Base-by-base conservation (phyloP, 2,113 vertebrate genomes). In the Mus pahari region DNA sequence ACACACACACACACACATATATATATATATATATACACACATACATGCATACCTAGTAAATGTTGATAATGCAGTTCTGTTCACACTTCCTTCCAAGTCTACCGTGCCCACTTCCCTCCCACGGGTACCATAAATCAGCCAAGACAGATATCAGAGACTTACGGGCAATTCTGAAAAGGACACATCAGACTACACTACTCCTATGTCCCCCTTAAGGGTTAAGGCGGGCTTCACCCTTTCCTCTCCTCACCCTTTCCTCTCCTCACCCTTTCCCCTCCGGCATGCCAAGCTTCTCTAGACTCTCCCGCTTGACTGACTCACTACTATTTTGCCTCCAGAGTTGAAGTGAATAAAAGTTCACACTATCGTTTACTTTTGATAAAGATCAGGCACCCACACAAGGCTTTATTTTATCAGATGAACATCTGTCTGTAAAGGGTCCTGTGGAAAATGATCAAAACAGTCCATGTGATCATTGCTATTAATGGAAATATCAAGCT, bases 361-460 rank as follows among this genome's bases (percentile, higher is more conserved):
- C 91, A 33, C 48, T 91, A 70, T 42, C 17, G 58, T 83, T 86
- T 95, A 86, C 68, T 92, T 96, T 89, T 91, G 78, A 96, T 94
- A 82, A 95, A 91, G 53, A 96, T 91, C 90, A 94, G 93, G 22
- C 39, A 92, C 33, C 31, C 36, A 90, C 79, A 96, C 39, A 86
- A 77, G 70, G 20, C 60, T 95, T 92, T 94, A 92, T 71, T 95
- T 94, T 89, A 97, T 79, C 58, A 48, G 64, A 48, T 92, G 55
- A 96, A 92, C 91, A 90, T 77, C 42, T 94, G 55, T 92, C 60
- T 86, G 45, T 62, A 94, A 93, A 94, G 90, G 33, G 28, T 60
- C 84, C 1, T 19, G 39, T 91, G 75, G 81, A 92, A 97, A 96
- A 91, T 12, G 3, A 94, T 48, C 50, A 82, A 87, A 90, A 94